Evolutionary conservation across 2,888 invertebrate species (phyloP), one percentile per base, ranked within the genome.

Genomic region (Melinaea menophilus): DNA sequence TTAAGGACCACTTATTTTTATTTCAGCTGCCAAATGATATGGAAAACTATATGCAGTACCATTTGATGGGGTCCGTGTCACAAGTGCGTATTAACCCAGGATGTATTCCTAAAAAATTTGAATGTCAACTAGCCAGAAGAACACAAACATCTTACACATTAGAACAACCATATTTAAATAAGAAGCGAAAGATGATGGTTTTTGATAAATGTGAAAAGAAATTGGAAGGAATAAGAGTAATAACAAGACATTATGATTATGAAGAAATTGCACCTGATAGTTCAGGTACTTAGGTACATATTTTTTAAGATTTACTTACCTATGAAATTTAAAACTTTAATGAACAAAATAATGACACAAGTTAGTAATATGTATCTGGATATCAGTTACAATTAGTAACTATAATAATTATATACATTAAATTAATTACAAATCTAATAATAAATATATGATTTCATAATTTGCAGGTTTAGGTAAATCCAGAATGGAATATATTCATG

Each of bases 11-110:
- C 22, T 1, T 22, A 22, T 22, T 22, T 22, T 22, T 7, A 4
- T 37, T 37, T 37, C 37, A 37, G 37, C 7, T 37, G 37, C 5
- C 37, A 37, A 4, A 37, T 70, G 75, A 76, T 69, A 77, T 79
- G 77, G 72, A 65, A 5, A 77, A 78, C 70, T 78, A 67, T 64
- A 75, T 75, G 71, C 5, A 37, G 7, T 37, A 37, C 7, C 37
- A 72, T 70, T 35, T 78, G 48, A 79, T 79, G 77, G 78, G 76
- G 0, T 69, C 71, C 0, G 75, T 79, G 2, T 73, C 77, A 37
- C 71, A 75, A 58, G 64, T 79, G 0, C 74, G 72, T 4, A 76
- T 76, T 73, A 76, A 75, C 69, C 71, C 73, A 48, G 76, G 72
- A 0, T 77, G 75, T 67, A 56, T 75, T 0, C 78, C 76, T 12